These are phyloP conservation scores for Matsumurasca onukii DNA, from an alignment of 1,140 invertebrate genomes.

Conservation along the genomic window DNA sequence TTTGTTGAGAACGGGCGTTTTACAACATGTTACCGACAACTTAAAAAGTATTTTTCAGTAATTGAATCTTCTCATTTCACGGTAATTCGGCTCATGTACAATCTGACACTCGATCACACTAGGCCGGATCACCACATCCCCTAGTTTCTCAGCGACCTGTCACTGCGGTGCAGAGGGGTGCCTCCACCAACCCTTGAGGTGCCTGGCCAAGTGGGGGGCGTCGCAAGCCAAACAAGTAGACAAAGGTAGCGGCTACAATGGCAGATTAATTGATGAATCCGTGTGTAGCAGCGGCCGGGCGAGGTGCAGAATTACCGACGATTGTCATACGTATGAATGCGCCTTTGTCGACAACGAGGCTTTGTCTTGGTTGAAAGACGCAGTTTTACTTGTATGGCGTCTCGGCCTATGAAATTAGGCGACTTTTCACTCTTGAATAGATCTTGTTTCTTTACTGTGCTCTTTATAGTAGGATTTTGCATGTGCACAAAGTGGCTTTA, in stretches of 20 bases:
- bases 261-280: conserved; percentile 25
- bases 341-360: conserved; percentile 20
- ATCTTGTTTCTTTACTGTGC: conserved; percentile 29
- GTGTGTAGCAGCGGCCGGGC: conserved; percentile 1
- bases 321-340: conserved; percentile 21
- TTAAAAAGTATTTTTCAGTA: no score
- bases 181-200: no score
- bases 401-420: conserved; percentile 32
- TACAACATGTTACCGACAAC: no score
- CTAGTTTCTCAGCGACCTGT: no score
- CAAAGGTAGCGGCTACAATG: conserved; percentile 16
- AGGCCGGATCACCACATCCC: no score
- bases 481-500: conserved; percentile 35
- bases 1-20: no score
- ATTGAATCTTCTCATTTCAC: no score
- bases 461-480: conserved; percentile 34
- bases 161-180: no score
- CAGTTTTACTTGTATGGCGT: conserved; percentile 20
- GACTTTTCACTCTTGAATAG: conserved; percentile 27
- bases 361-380: conserved; percentile 29
- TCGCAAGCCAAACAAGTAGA: conserved; percentile 15
- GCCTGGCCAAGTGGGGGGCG: conserved; percentile 7
- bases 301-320: conserved; percentile 16
- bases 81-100: no score
- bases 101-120: no score